These are phyloP conservation scores for Junonia oenone DNA, from an alignment of 2,888 invertebrate species.

Conservation along the genomic window DNA sequence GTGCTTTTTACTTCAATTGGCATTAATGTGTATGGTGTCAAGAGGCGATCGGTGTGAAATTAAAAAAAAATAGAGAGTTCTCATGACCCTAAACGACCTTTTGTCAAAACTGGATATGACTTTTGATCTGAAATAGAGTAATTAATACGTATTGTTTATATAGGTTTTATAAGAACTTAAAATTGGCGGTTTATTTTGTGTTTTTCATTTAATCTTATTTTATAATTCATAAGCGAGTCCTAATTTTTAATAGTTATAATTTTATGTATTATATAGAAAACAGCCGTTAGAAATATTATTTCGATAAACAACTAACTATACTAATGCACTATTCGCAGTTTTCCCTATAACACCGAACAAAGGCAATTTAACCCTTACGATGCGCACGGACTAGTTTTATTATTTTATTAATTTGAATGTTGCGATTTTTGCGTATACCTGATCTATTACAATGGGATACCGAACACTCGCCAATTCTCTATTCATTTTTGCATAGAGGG, in stretches of 20 bases:
- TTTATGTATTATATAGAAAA: neutral
- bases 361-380: slow-evolving; percentile 58
- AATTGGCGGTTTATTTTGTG: neutral
- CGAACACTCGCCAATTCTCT: slow-evolving; percentile 45
- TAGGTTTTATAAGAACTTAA: neutral
- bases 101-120: slow-evolving; percentile 9
- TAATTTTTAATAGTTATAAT: neutral
- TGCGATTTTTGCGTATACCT: slow-evolving; percentile 74
- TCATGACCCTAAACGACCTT: slow-evolving; percentile 51
- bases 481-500: slow-evolving; percentile 77
- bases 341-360: slow-evolving; percentile 26
- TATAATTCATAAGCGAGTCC: no score
- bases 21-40: slow-evolving; percentile 59
- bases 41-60: slow-evolving; percentile 64
- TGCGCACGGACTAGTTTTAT: slow-evolving; percentile 60
- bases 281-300: neutral
- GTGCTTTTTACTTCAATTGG: slow-evolving; percentile 61
- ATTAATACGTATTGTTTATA: no score
- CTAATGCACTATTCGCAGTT: slow-evolving; percentile 5
- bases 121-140: neutral
- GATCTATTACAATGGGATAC: slow-evolving; percentile 61
- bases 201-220: neutral
- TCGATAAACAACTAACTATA: slow-evolving; percentile 1
- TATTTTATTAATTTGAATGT: slow-evolving; percentile 78
- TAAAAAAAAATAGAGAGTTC: slow-evolving; percentile 45